These are phyloP conservation scores for Drosophila nigrodunni DNA, from an alignment of 1,140 invertebrate species.

Conservation along the genomic window DNA sequence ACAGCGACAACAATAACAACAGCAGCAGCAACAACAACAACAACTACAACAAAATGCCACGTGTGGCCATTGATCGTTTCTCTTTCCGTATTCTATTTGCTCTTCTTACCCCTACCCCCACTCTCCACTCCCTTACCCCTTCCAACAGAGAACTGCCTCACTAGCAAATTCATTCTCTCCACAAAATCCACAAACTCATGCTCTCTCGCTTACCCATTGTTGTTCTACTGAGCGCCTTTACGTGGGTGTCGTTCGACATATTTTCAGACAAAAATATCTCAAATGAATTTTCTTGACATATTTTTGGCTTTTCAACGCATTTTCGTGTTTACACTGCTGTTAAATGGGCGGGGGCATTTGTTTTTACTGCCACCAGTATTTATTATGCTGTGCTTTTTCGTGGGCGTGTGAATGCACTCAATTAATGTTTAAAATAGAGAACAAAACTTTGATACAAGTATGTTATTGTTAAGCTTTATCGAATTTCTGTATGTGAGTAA, in stretches of 20 bases:
- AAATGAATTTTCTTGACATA: constrained; percentile 20
- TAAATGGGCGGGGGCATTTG: neutral
- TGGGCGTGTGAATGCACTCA: constrained; percentile 25
- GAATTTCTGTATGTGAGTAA: constrained; percentile 1
- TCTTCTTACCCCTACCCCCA: neutral
- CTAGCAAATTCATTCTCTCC: neutral
- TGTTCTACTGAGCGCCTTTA: constrained; percentile 24
- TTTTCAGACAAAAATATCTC: constrained; percentile 26
- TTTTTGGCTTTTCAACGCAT: constrained; percentile 53
- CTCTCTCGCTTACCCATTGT: constrained; percentile 10
- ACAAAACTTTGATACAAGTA: neutral
- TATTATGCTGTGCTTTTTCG: constrained; percentile 36
- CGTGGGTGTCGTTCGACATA: constrained; percentile 28
- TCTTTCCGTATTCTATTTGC: neutral
- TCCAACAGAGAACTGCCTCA: neutral
- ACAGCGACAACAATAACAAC: neutral
- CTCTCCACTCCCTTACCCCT: too few relatives aligned
- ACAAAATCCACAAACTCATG: constrained; percentile 10
- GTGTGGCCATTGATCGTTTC: constrained; percentile 38
- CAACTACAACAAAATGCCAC: constrained; percentile 35
- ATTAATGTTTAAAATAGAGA: neutral
- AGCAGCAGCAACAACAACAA: neutral
- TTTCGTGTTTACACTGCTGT: constrained; percentile 25
- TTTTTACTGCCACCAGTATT: constrained; percentile 11
- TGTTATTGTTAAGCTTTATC: neutral